phyloP scores from a whole-genome alignment of 1,140 invertebrate species.

The Drosophila orena region DNA sequence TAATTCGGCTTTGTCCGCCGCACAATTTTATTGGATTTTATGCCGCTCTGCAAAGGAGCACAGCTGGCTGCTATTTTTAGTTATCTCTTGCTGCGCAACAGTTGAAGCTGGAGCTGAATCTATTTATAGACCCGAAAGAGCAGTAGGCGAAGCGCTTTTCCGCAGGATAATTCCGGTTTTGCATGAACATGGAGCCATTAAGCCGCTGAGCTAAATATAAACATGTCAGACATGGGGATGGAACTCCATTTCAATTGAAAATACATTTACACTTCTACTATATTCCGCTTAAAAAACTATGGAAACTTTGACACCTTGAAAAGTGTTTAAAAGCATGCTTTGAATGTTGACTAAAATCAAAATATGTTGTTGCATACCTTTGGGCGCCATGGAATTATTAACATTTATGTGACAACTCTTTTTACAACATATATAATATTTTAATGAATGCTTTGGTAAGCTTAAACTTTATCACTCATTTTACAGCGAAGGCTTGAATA shows the following conservation, averaged over 20 bases:
- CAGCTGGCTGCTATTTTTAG: constrained; percentile 70
- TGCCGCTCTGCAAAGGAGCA: constrained; percentile 26
- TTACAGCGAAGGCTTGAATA: no score
- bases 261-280: no score
- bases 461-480: no score
- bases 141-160: constrained; percentile 35
- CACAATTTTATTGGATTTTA: constrained; percentile 75
- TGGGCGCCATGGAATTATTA: not conserved
- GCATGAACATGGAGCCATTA: constrained; percentile 14
- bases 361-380: not conserved
- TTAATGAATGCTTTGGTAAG: no score
- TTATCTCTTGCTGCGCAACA: constrained; percentile 45
- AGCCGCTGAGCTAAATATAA: constrained; percentile 12
- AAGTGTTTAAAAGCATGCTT: not conserved
- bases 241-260: not conserved
- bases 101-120: constrained; percentile 42
- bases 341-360: no score
- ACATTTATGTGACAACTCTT: no score
- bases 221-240: constrained; percentile 1
- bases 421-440: no score
- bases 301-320: not conserved
- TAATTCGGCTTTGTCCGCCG: constrained; percentile 61
- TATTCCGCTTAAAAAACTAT: not conserved
- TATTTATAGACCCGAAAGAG: constrained; percentile 65
- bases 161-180: constrained; percentile 12